These are phyloP conservation scores for Drosophila equinoxialis DNA, from an alignment of 1,140 invertebrate genomes.

Conservation along the genomic window DNA sequence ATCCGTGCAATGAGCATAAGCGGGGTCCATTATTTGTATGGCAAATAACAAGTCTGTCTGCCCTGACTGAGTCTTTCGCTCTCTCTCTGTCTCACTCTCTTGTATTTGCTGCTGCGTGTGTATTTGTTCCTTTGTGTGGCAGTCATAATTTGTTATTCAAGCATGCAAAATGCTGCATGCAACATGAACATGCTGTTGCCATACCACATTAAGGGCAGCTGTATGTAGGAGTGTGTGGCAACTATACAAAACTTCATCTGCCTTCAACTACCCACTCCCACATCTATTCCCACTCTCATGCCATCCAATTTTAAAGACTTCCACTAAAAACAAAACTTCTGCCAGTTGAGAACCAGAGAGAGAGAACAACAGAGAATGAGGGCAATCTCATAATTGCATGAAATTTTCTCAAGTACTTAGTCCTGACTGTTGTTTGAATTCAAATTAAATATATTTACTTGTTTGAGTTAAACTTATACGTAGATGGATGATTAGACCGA, in stretches of 20 bases:
- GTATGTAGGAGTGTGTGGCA: conserved; percentile 2
- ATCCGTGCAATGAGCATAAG: conserved; percentile 64
- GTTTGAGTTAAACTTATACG: background rate
- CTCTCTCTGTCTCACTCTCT: conserved; percentile 36
- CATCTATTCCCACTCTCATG: conserved; percentile 20
- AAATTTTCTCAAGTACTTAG: conserved; percentile 20
- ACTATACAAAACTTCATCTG: conserved; percentile 14
- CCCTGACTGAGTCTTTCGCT: conserved; percentile 17
- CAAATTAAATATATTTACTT: conserved; percentile 25
- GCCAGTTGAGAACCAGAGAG: background rate
- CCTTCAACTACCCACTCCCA: background rate
- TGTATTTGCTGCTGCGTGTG: conserved; percentile 32
- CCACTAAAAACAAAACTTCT: conserved; percentile 35
- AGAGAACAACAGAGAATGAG: background rate
- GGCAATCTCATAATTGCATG: conserved; percentile 59
- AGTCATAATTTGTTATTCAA: conserved; percentile 80
- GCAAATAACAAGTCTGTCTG: conserved; percentile 71
- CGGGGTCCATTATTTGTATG: conserved; percentile 77
- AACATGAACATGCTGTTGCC: conserved; percentile 60
- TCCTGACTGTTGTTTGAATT: conserved; percentile 11
- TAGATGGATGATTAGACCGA: conserved; percentile 6
- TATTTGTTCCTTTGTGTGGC: conserved; percentile 66
- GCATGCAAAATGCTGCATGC: conserved; percentile 79
- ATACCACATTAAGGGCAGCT: conserved; percentile 56
- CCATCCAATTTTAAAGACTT: conserved; percentile 45